These are phyloP conservation scores for Drosophila leontia DNA, from an alignment of 1,140 invertebrate genomes.

Conservation along the genomic window DNA sequence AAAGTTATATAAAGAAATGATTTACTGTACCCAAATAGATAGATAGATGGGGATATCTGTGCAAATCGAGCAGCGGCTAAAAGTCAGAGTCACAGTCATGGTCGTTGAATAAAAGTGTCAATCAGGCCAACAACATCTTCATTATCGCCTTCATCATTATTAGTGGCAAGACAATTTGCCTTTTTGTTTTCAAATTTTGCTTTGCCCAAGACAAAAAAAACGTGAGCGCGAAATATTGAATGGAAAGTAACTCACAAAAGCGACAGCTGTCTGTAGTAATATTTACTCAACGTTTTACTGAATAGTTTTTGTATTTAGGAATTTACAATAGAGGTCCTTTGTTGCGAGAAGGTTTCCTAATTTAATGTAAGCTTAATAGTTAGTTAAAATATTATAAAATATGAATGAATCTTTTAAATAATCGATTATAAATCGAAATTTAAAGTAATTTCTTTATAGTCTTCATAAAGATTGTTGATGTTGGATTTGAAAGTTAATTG, in stretches of 20 bases:
- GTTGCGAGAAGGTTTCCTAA: neutral
- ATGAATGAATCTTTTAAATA: neutral
- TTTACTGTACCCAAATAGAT: slow-evolving; percentile 8
- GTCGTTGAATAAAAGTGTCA: slow-evolving; percentile 80
- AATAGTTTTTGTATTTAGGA: slow-evolving; percentile 8
- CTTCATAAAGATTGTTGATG: neutral
- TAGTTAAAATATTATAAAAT: too few relatives aligned
- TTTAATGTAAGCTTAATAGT: neutral
- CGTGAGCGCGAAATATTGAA: slow-evolving; percentile 41
- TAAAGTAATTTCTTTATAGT: neutral
- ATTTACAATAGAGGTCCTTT: neutral
- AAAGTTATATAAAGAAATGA: too few relatives aligned
- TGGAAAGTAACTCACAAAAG: slow-evolving; percentile 65
- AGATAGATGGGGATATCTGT: slow-evolving; percentile 16
- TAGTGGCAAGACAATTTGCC: slow-evolving; percentile 58
- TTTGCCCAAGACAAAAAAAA: slow-evolving; percentile 30
- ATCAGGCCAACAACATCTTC: slow-evolving; percentile 57
- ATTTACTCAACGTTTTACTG: slow-evolving; percentile 27
- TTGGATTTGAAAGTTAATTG: neutral
- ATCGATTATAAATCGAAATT: too few relatives aligned
- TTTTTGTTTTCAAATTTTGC: slow-evolving; percentile 46
- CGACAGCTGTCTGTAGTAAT: slow-evolving; percentile 34
- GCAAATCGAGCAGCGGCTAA: slow-evolving; percentile 34
- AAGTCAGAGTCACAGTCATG: slow-evolving; percentile 70
- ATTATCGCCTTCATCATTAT: slow-evolving; percentile 50